Conservation (phyloP, 2,797 vertebrate species). For the Phaenicophaeus curvirostris region DNA sequence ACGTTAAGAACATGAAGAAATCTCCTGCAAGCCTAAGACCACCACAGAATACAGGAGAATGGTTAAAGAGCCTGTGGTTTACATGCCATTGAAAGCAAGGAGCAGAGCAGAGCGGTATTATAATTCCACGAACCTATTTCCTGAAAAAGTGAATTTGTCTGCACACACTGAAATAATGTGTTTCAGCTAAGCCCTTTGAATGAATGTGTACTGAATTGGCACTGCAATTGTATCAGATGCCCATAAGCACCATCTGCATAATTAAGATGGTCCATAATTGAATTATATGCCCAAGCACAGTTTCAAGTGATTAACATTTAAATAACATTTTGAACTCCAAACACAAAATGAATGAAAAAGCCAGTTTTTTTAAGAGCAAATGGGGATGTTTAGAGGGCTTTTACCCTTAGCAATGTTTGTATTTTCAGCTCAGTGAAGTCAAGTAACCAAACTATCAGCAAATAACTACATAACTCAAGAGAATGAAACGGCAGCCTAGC, state of each 20-base stretch:
- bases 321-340: conserved; percentile 59
- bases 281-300: conserved; percentile 60
- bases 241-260: conserved; percentile 60
- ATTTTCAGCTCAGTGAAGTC: conserved; percentile 28
- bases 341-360: conserved; percentile 40
- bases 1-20: conserved; percentile 32
- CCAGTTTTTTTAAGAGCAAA: conserved; percentile 33
- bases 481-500: not conserved
- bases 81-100: not conserved
- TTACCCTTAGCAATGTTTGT: not conserved
- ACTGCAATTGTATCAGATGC: conserved; percentile 59
- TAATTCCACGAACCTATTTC: not conserved
- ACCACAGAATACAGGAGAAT: not conserved
- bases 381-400: conserved; percentile 20
- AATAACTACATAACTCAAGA: not conserved
- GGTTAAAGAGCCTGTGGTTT: conserved; percentile 4
- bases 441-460: conserved; percentile 21
- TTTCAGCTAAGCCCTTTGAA: conserved; percentile 45
- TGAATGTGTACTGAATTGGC: conserved; percentile 10
- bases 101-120: not conserved
- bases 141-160: conserved; percentile 21
- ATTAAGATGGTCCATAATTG: conserved; percentile 63
- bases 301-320: conserved; percentile 70
- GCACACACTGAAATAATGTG: conserved; percentile 8
- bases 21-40: not conserved